Evolutionary conservation across 2,888 invertebrate genomes (phyloP), one percentile per base, ranked within the genome.

Genomic region (Choreutis nemorana): DNA sequence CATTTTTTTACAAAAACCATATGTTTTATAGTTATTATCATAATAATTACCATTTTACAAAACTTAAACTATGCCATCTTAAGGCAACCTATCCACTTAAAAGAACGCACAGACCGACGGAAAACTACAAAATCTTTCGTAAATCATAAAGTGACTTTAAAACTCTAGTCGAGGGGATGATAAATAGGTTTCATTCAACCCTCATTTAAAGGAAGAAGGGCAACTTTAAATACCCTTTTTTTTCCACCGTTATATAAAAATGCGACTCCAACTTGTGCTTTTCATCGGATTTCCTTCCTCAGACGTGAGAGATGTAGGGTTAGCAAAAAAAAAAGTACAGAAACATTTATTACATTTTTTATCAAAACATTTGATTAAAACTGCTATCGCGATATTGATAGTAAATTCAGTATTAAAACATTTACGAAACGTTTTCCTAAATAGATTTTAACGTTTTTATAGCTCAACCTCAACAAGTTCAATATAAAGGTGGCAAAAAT

Each of bases 221-320:
- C 32, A 42, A 38, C 35, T 43, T 40, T 40, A 33, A 39, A 41
- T 41, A 44, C 37, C 39, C 39, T 41, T 39, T 39, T 43, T 42
- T 43, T 39, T 39, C 25, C 29, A 48, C 9, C 14, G 47, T 48
- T 44, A 55, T 49, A 50, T 42, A 44, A 46, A 45, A 42, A 47
- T 49, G 48, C 41, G 39, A 41, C 44, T 44, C 42, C 34, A 43
- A 45, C 44, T 41, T 36, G n/a, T n/a, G 37, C 45, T 49, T 48
- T 48, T 45, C 40, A 39, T 26, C 45, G 55, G 48, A 51, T 48
- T 48, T 45, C 48, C 50, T 42, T 42, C 39, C 43, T 40, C 42
- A 41, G n/a, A 39, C 36, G 39, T 34, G 14, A 29, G 42, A 32
- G 34, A 25, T 14, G 42, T 32, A 45, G 11, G 26, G 38, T 39